phyloP scores from a whole-genome alignment of 2,113 vertebrate species.

The Thinocorus orbignyianus region DNA sequence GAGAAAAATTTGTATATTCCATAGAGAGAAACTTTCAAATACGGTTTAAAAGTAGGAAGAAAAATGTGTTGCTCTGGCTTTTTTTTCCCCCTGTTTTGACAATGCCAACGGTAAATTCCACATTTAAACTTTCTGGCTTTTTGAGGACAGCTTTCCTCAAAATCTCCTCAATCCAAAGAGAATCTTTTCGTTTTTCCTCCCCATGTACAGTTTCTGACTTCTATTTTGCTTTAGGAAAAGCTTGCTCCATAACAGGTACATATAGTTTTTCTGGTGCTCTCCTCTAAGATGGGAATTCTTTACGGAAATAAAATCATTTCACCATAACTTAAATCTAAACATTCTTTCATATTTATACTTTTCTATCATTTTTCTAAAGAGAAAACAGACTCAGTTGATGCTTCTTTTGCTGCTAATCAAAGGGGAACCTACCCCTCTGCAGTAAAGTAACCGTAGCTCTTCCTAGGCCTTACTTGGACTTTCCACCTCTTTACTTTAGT shows the following conservation, averaged over 20 bases:
- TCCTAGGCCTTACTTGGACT: no score
- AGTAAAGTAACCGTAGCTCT: neutral
- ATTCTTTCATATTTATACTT: neutral
- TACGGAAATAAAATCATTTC: neutral
- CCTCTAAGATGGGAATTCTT: neutral
- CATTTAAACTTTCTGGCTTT: neutral
- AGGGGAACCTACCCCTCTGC: neutral
- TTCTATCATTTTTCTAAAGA: neutral
- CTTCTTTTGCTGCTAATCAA: neutral
- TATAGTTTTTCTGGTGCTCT: neutral
- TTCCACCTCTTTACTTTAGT: neutral
- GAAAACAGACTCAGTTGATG: neutral
- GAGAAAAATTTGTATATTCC: neutral
- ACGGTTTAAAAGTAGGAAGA: neutral
- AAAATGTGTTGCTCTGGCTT: neutral
- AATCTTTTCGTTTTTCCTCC: neutral
- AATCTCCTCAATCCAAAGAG: neutral
- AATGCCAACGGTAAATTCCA: neutral
- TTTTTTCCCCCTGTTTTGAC: neutral
- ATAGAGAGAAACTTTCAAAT: neutral
- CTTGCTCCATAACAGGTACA: neutral
- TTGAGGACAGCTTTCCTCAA: neutral
- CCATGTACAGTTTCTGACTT: neutral
- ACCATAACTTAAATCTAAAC: neutral
- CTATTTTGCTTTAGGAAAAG: neutral